Conservation (phyloP, 64 coral and sea anemone species). For the Montipora capricornis region DNA sequence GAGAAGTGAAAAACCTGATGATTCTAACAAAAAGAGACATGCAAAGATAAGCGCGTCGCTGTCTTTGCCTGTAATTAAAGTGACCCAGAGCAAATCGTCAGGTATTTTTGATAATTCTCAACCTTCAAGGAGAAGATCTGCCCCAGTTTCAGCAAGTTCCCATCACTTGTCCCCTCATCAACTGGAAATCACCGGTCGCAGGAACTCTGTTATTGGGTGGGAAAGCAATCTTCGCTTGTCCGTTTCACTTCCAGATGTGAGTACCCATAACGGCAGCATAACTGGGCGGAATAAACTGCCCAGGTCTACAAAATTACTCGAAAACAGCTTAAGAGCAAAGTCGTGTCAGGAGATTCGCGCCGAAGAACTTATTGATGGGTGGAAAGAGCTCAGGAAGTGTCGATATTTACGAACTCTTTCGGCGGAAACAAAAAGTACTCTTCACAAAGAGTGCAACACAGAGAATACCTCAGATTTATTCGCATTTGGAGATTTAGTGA, state of each 20-base stretch:
- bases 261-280: neutral
- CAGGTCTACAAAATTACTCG: neutral
- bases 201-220: too few species aligned
- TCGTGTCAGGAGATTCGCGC: neutral
- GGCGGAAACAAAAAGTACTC: neutral
- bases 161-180: neutral
- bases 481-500: neutral
- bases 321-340: neutral
- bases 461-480: neutral
- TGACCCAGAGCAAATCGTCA: neutral
- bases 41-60: neutral
- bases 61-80: neutral
- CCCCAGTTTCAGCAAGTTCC: neutral
- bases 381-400: neutral
- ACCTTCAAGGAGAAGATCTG: neutral
- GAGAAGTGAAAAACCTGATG: neutral
- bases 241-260: constrained; percentile 27
- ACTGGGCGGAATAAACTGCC: neutral
- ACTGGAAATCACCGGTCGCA: neutral
- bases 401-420: constrained; percentile 15
- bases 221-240: neutral
- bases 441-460: neutral
- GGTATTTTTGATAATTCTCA: neutral
- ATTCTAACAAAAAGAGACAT: neutral
- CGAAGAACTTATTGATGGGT: neutral